Base-by-base conservation (phyloP, 2,888 invertebrate genomes). In the Philhelius pedissequus region DNA sequence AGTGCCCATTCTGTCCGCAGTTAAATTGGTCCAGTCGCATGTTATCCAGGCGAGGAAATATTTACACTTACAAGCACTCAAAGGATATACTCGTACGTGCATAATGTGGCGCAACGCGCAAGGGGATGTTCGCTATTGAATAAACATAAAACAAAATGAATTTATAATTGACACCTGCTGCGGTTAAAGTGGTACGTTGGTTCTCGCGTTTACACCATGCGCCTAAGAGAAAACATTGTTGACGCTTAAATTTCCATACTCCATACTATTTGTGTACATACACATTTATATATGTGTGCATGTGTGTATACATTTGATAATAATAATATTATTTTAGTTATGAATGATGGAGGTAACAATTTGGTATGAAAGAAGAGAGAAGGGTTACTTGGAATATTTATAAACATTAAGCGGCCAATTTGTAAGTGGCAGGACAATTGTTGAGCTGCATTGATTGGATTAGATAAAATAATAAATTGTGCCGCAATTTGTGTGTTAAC, bases 81-180 rank as follows among this genome's bases (percentile, higher is more conserved):
- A 25, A 62, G 32, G 78, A 58, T 27, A 43, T 40, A 56, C n/a
- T n/a, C n/a, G n/a, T n/a, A n/a, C n/a, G n/a, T n/a, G n/a, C n/a
- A n/a, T n/a, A n/a, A n/a, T n/a, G n/a, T n/a, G n/a, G n/a, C n/a
- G n/a, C 7, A 58, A 35, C 4, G 18, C n/a, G 35, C 38, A 1
- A 20, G 11, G 20, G 38, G 27, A 58, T 22, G 32, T 22, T 54
- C 60, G 13, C 70, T 60, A 80, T 80, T 79, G 75, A 84, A 80
- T 73, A 84, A 71, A 71, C 80, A 79, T 71, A 71, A 80, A 84
- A 84, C 71, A 80, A 84, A 84, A 84, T 84, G 84, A 84, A 84
- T 84, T 80, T 75, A 76, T 84, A 84, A 84, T 84, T 84, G 71
- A 84, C 84, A 84, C 80, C 80, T 80, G 84, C 80, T 76, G 75